Base-by-base conservation (phyloP, 2,797 vertebrate genomes). In the Tarsius wallacei region DNA sequence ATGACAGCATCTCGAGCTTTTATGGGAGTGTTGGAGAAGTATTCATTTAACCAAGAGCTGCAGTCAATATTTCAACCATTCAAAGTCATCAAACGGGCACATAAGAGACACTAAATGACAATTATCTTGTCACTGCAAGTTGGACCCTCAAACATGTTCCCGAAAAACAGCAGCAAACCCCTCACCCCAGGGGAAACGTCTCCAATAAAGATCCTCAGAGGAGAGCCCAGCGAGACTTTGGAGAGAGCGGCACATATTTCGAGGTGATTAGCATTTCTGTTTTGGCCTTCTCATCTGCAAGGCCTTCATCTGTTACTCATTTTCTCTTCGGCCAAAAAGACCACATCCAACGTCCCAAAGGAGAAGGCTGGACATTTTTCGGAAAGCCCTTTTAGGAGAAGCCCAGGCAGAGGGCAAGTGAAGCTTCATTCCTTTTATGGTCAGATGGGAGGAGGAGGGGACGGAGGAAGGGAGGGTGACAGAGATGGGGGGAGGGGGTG, bases 251-350 rank as follows among this genome's bases (percentile, higher is more conserved):
- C 0, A 0, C 91, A 26, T 77, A 81, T 19, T 91, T 89, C 0
- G 68, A 83, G 81, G 83, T 90, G 94, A 97, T 93, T 90, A 93
- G 90, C 94, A 7, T 93, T 71, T 90, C 0, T 26, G 93, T 2
- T 95, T 91, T 96, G 97, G 97, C 96, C 33, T 80, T 85, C 57
- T 42, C 17, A 9, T 82, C 51, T 3, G 28, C 70, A 19, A 53
- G 93, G 55, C 57, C 71, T 55, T 96, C 96, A 97, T 97, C 96
- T 97, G 97, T 96, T 96, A 21, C 73, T 96, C 22, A 68, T 97
- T 97, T 97, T 96, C 95, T 90, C 87, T 92, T 85, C 97, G 97
- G 97, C 95, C 91, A 92, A 90, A 49, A 53, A 96, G 89, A 88
- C 68, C 36, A 49, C 93, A 87, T 87, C 66, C 73, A 78, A 24